Conservation (phyloP, 2,797 vertebrate genomes). For the Anabacerthia variegaticeps region DNA sequence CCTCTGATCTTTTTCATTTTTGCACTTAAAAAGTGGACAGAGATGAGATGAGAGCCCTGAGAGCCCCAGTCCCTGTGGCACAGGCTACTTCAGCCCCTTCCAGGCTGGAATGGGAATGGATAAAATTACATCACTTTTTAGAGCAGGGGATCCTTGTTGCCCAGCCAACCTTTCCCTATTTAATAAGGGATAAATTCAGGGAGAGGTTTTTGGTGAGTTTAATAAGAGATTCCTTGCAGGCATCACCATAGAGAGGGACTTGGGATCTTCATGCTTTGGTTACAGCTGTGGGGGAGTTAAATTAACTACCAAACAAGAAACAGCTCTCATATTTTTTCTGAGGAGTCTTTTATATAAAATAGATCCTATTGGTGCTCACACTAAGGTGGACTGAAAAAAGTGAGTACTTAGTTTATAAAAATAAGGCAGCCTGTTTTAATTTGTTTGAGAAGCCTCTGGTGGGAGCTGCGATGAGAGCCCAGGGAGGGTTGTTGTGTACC, state of each 20-base stretch:
- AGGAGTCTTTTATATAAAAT: neutral
- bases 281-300: neutral
- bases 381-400: neutral
- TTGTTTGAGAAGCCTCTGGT: neutral
- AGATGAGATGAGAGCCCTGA: neutral
- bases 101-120: neutral
- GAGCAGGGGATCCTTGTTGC: neutral
- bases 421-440: neutral
- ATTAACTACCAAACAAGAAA: neutral
- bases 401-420: neutral
- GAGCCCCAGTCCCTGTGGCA: neutral
- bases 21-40: neutral
- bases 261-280: neutral
- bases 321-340: neutral
- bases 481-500: neutral
- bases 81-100: neutral
- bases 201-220: neutral
- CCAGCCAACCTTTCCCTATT: neutral
- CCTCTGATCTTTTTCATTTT: too few relatives aligned
- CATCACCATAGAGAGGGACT: too few relatives aligned
- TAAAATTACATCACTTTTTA: neutral
- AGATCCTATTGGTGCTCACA: neutral
- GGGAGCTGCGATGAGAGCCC: neutral
- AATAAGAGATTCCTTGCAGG: neutral
- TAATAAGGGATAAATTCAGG: neutral